Percentiles rank a stretch among this genome's conserved stretches.
phyloP scores from a whole-genome alignment of 2,797 vertebrate species.

The Gobionotothen gibberifrons region DNA sequence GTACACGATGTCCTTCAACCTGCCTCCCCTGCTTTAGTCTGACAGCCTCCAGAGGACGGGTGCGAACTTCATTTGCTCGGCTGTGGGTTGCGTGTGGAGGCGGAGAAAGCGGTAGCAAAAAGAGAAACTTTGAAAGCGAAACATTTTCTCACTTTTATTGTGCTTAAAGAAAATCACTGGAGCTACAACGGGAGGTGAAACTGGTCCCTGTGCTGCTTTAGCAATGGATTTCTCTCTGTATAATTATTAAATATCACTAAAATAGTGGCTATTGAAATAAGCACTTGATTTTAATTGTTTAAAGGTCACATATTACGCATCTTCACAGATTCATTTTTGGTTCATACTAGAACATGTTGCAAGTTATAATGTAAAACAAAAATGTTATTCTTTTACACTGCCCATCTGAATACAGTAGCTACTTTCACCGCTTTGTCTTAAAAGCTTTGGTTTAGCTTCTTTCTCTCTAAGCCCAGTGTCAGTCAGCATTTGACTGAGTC shows the following conservation, averaged over 20 bases:
- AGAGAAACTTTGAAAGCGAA: neutral
- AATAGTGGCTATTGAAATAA: neutral
- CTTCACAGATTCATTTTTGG: too few species aligned
- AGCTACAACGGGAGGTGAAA: neutral
- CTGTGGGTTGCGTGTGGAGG: slow-evolving; percentile 26
- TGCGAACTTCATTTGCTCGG: slow-evolving; percentile 4
- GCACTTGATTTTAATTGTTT: neutral
- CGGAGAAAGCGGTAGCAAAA: neutral
- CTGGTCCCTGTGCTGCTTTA: neutral
- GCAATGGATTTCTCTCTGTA: neutral
- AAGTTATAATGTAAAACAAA: too few species aligned
- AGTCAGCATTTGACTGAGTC: too few species aligned
- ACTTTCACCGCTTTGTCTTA: too few species aligned
- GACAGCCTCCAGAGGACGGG: slow-evolving; percentile 27
- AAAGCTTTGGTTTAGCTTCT: too few species aligned
- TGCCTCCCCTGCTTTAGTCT: slow-evolving; percentile 33
- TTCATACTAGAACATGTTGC: too few species aligned
- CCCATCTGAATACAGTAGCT: too few species aligned
- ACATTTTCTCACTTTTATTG: neutral
- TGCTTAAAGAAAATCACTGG: slow-evolving; percentile 6
- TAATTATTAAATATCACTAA: neutral
- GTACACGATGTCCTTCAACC: slow-evolving; percentile 53
- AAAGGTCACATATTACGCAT: too few species aligned
- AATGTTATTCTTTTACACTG: too few species aligned
- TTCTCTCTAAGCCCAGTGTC: too few species aligned